Conservation (phyloP, 2,888 invertebrate species). For the Athetis lepigone region DNA sequence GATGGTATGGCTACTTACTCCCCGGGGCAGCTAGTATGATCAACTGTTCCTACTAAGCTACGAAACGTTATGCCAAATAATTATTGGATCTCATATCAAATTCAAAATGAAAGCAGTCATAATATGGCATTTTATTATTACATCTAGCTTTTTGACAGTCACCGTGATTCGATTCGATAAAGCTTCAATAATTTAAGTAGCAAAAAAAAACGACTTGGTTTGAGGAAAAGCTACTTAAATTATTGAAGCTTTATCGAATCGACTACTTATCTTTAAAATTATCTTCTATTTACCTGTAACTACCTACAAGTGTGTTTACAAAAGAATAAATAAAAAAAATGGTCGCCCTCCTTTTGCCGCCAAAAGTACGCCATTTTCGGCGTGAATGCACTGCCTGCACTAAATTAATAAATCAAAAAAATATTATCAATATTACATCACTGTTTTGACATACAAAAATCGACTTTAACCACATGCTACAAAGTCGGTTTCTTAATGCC, state of each 20-base stretch:
- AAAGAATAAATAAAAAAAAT: constrained; percentile 10
- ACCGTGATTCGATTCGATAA: background rate
- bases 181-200: no score
- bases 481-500: constrained; percentile 25
- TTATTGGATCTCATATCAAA: no score
- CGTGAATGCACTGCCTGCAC: constrained; percentile 33
- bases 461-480: rapidly evolving
- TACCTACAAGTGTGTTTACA: constrained; percentile 5
- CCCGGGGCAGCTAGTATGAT: no score
- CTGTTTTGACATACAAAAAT: constrained; percentile 4
- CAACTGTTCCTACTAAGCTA: no score
- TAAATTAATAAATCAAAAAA: constrained; percentile 52
- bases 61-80: no score
- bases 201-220: no score
- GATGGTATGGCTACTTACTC: no score
- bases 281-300: constrained; percentile 19
- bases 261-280: background rate
- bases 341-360: constrained; percentile 15
- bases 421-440: constrained; percentile 56
- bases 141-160: background rate
- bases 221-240: background rate
- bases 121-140: no score
- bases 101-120: no score
- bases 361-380: constrained; percentile 21
- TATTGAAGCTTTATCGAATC: constrained; percentile 12